phyloP scores from a whole-genome alignment of 2,797 vertebrate genomes.

The Artibeus jamaicensis region DNA sequence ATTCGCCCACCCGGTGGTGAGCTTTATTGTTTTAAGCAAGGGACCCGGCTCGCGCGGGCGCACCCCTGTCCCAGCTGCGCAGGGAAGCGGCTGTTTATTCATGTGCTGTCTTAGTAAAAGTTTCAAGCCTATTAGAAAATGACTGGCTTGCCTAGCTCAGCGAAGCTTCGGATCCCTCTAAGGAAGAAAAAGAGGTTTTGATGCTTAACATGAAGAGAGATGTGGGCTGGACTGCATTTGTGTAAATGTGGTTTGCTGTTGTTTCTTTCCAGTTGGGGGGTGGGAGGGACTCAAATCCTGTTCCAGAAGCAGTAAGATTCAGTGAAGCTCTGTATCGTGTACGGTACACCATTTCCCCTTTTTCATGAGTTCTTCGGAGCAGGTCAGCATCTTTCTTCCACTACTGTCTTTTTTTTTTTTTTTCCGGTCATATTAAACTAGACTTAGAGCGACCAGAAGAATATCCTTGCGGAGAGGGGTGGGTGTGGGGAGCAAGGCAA shows the following conservation, averaged over 20 bases:
- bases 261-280: neutral
- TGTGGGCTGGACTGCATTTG: neutral
- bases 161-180: slow-evolving; percentile 44
- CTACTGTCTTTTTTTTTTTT: neutral
- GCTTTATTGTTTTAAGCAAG: slow-evolving; percentile 30
- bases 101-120: slow-evolving; percentile 61
- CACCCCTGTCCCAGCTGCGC: neutral
- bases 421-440: slow-evolving; percentile 47
- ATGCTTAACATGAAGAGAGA: neutral
- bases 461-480: neutral
- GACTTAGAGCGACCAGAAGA: slow-evolving; percentile 22
- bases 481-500: neutral
- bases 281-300: neutral
- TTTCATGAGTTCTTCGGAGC: slow-evolving; percentile 68
- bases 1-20: neutral
- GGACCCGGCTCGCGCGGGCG: neutral
- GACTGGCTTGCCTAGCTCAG: slow-evolving; percentile 39
- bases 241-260: neutral
- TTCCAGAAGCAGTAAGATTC: slow-evolving; percentile 58
- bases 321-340: slow-evolving; percentile 48
- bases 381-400: slow-evolving; percentile 61
- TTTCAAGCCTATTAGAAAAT: slow-evolving; percentile 66
- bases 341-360: slow-evolving; percentile 66
- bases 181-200: slow-evolving; percentile 40
- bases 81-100: slow-evolving; percentile 41